A percentile compares a stretch with the other conserved stretches of the same genome.
Evolutionary conservation across 2,797 vertebrate genomes (phyloP).

Genomic region (Scolopax rusticola): DNA sequence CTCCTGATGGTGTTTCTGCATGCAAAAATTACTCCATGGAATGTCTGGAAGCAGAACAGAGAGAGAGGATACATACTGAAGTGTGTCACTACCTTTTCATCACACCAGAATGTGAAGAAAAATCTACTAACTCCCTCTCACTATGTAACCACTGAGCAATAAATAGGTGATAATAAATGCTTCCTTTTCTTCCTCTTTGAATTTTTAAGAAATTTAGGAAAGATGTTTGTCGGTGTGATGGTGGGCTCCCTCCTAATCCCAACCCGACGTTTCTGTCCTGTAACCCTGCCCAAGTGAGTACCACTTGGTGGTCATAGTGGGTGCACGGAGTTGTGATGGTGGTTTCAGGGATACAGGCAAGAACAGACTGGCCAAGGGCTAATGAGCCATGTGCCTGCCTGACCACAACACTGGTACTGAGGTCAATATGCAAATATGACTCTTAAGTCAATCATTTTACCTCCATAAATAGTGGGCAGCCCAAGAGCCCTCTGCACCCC

Average conservation of each 20-base stretch:
- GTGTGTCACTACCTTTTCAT: accelerated
- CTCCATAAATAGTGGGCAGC: no score
- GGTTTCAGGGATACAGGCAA: no score
- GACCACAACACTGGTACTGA: no score
- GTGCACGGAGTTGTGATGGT: no score
- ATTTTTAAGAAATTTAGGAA: neutral
- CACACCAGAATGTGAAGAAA: neutral
- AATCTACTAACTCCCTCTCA: neutral
- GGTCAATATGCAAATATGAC: no score
- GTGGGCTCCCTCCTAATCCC: neutral
- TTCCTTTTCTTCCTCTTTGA: neutral
- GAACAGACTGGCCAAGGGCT: no score
- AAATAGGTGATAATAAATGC: neutral
- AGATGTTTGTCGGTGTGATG: neutral
- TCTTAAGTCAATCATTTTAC: no score
- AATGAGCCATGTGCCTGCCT: no score
- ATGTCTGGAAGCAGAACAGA: neutral
- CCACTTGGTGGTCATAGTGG: no score
- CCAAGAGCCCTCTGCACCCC: no score
- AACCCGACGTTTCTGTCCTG: no score
- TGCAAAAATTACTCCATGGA: accelerated
- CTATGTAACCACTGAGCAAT: neutral
- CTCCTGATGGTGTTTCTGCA: neutral
- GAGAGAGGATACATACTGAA: neutral
- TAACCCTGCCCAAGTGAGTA: no score